Percentiles rank a stretch among this genome's conserved stretches.
Conservation (phyloP, 2,888 invertebrate genomes). For the Dermolepida albohirtum region DNA sequence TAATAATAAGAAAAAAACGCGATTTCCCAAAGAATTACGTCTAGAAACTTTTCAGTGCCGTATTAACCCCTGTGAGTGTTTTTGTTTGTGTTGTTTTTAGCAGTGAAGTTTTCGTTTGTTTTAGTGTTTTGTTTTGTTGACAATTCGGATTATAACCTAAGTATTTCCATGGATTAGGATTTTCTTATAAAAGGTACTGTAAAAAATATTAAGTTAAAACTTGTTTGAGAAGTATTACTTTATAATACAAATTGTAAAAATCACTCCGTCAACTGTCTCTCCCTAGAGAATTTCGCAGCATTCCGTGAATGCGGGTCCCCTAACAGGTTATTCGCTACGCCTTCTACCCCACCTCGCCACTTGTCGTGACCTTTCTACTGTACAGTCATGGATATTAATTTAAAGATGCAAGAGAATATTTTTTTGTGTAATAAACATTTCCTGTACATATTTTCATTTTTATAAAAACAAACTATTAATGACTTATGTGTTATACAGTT, state of each 20-base stretch:
- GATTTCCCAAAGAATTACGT: slow-evolving; percentile 1
- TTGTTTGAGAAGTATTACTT: too few species aligned
- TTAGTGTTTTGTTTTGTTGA: slow-evolving; percentile 19
- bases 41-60: slow-evolving; percentile 1
- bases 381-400: slow-evolving; percentile 24
- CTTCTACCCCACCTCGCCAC: slow-evolving; percentile 40
- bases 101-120: slow-evolving; percentile 22
- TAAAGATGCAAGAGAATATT: slow-evolving; percentile 3
- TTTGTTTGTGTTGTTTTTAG: slow-evolving; percentile 25
- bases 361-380: slow-evolving; percentile 43
- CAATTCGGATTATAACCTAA: slow-evolving; percentile 14
- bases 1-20: slow-evolving; percentile 16
- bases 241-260: too few species aligned
- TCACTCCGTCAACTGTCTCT: slow-evolving; percentile 5
- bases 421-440: too few species aligned
- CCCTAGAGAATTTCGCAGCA: slow-evolving; percentile 45
- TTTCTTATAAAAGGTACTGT: slow-evolving; percentile 7
- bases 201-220: not conserved
- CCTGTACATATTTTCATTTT: too few species aligned
- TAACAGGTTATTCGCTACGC: slow-evolving; percentile 45
- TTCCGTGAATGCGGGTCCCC: slow-evolving; percentile 41
- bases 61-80: slow-evolving; percentile 20
- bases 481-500: too few species aligned
- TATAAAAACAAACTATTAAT: too few species aligned
- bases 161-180: slow-evolving; percentile 3